These are phyloP conservation scores for Ranitomeya imitator DNA, from an alignment of 2,113 vertebrate genomes.

Conservation along the genomic window DNA sequence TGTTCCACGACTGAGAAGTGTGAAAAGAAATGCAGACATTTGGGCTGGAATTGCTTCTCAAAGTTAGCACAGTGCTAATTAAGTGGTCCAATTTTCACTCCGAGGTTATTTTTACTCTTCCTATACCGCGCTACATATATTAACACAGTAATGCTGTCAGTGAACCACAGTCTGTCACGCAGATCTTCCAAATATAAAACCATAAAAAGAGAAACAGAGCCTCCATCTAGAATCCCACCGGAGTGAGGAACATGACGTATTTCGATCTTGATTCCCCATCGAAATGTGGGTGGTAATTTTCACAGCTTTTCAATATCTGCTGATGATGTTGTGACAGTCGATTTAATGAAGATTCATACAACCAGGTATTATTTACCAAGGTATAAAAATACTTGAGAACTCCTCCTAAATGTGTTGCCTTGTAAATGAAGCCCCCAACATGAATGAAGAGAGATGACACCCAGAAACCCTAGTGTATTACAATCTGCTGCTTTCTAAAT, in stretches of 20 bases:
- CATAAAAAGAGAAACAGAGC: not conserved
- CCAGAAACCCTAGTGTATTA: not conserved
- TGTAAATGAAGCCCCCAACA: not conserved
- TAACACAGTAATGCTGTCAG: slow-evolving; percentile 64
- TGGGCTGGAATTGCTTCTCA: slow-evolving; percentile 67
- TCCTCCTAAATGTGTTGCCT: not conserved
- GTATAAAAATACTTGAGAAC: slow-evolving; percentile 30
- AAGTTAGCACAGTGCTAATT: slow-evolving; percentile 63
- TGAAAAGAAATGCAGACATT: slow-evolving; percentile 62
- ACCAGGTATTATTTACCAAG: slow-evolving; percentile 14
- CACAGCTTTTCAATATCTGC: slow-evolving; percentile 38
- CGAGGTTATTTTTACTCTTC: slow-evolving; percentile 69
- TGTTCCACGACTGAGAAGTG: slow-evolving; percentile 60
- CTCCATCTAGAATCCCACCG: not conserved
- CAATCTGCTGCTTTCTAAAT: not conserved
- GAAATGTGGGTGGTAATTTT: slow-evolving; percentile 47
- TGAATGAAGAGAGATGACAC: not conserved
- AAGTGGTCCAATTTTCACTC: slow-evolving; percentile 67
- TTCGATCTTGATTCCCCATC: slow-evolving; percentile 17
- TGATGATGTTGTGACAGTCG: slow-evolving; percentile 53
- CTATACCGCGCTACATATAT: slow-evolving; percentile 68
- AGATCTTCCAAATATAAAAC: slow-evolving; percentile 55
- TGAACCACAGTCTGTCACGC: slow-evolving; percentile 58
- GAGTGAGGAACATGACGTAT: slow-evolving; percentile 30
- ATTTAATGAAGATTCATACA: slow-evolving; percentile 44